Evolutionary conservation across 1,140 invertebrate species (phyloP).

Genomic region (Zeugodacus cucurbitae): DNA sequence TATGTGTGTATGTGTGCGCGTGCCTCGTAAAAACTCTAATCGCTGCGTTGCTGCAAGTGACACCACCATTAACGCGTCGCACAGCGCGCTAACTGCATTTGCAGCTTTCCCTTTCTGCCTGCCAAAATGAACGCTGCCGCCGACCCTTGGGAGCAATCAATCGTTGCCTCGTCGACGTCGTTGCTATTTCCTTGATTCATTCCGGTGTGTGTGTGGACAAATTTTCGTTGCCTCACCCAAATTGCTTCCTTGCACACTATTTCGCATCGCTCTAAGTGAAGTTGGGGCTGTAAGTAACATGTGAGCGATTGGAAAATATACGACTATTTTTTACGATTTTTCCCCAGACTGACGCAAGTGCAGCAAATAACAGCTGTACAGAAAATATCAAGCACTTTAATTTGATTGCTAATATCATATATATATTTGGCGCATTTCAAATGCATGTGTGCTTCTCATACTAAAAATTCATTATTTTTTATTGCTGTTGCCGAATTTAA

Average conservation of each 20-base stretch:
- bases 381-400: background rate
- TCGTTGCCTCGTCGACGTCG: conserved; percentile 53
- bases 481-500: background rate
- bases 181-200: conserved; percentile 22
- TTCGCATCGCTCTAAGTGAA: background rate
- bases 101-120: conserved; percentile 20
- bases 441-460: background rate
- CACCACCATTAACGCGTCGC: conserved; percentile 2
- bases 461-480: background rate
- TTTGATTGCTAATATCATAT: background rate
- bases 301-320: background rate
- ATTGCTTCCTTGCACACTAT: background rate
- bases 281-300: background rate
- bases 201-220: background rate
- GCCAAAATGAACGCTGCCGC: background rate
- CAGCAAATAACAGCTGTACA: background rate
- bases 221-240: background rate
- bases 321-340: background rate
- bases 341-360: background rate
- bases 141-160: conserved; percentile 62
- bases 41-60: conserved; percentile 24
- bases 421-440: background rate
- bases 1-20: background rate
- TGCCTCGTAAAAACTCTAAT: background rate
- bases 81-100: conserved; percentile 41